Base-by-base conservation (phyloP, 2,113 vertebrate genomes). In the Helogale parvula region DNA sequence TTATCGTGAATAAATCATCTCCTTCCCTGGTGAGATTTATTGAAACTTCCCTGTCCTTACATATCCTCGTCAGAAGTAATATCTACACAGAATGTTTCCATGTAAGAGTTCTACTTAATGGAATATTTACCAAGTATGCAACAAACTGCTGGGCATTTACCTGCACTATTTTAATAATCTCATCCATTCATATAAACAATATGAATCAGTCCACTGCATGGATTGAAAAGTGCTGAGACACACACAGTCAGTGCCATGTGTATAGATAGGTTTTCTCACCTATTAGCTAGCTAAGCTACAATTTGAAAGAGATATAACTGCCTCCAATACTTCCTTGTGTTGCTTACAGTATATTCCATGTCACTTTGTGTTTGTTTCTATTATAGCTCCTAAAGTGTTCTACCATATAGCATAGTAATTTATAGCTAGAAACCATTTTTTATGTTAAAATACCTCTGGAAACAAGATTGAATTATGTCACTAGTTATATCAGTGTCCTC, bases 301-400 rank as follows among this genome's bases (percentile, higher is more conserved):
- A 66, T 45, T 94, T 82, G 71, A 89, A 66, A 27, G 72, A 80
- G 2, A 79, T 19, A 8, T 33, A 57, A 29, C 25, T 80, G n/a
- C 47, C 31, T 35, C 38, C 13, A 54, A 68, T 90, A 35, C 2
- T 82, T 60, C 10, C 15, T 85, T 82, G 23, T n/a, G 29, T 88
- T 80, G 3, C 6, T 41, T 83, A 47, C 1, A 27, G 11, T 66
- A 7, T 54, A 69, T 66, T 21, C 8, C 8, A 45, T 3, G 69
- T 68, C 9, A 45, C 12, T 85, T 94, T 35, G 25, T 13, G 88
- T 83, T 76, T 66, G 74, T 93, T 96, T 90, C 35, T 45, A 63
- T 77, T 57, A 3, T 83, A 60, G 9, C 14, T 21, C 1, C 69
- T 41, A 69, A 21, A 74, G 9, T 35, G 41, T 68, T 92, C 27